A percentile compares a stretch with the other conserved stretches of the same genome.
Evolutionary conservation across 2,888 invertebrate genomes (phyloP).

Genomic region (Nephrotoma guestfalica): DNA sequence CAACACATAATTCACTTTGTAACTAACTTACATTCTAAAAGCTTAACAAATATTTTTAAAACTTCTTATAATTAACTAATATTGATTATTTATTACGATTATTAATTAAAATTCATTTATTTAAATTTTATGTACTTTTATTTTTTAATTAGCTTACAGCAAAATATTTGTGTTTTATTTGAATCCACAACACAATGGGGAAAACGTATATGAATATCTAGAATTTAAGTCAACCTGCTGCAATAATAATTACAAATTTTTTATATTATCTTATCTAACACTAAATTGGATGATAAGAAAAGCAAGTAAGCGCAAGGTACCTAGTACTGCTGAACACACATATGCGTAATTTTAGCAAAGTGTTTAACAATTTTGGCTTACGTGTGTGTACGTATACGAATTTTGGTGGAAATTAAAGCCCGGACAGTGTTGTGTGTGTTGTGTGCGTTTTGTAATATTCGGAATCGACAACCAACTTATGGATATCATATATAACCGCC

Average conservation of each 20-base stretch:
- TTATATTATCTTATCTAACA: neutral
- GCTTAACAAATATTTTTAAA: neutral
- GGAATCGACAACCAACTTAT: neutral
- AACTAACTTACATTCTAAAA: neutral
- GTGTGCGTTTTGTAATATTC: neutral
- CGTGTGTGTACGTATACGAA: neutral
- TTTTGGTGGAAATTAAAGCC: neutral
- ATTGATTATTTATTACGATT: neutral
- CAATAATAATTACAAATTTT: neutral
- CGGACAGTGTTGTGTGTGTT: neutral
- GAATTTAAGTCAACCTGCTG: neutral
- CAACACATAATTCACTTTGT: neutral
- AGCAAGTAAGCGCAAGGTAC: neutral
- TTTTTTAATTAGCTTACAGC: neutral
- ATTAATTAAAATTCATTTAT: neutral
- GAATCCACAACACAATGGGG: neutral
- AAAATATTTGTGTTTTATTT: neutral
- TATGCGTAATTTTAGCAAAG: neutral
- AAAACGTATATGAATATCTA: neutral
- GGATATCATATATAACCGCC: neutral
- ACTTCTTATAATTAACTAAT: neutral
- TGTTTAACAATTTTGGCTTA: neutral
- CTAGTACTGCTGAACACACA: neutral
- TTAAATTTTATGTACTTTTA: neutral
- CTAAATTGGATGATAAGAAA: neutral